Percentiles rank a stretch among this genome's conserved stretches.
Evolutionary conservation across 2,888 invertebrate genomes (phyloP).

Genomic region (Aspidiotus rigidus): DNA sequence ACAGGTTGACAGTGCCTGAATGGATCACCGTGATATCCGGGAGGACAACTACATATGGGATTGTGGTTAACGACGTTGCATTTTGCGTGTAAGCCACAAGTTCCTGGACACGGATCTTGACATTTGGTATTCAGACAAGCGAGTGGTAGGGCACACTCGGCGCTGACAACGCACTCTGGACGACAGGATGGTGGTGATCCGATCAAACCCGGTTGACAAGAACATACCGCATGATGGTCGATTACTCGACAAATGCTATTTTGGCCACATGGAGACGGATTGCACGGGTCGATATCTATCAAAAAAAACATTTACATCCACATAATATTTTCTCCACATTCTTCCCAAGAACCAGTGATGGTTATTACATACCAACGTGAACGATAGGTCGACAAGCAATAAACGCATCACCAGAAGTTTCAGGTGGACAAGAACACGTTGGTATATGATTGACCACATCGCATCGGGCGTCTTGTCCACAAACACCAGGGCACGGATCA

Average conservation of each 20-base stretch:
- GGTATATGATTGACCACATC: slow-evolving; percentile 51
- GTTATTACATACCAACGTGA: slow-evolving; percentile 16
- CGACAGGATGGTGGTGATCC: slow-evolving; percentile 58
- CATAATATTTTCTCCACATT: no score
- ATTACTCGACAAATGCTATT: slow-evolving; percentile 59
- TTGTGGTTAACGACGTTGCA: slow-evolving; percentile 60
- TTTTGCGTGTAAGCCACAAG: slow-evolving; percentile 54
- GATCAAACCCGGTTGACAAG: slow-evolving; percentile 61
- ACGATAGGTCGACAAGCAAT: slow-evolving; percentile 43
- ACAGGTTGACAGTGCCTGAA: slow-evolving; percentile 54
- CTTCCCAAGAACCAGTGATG: no score
- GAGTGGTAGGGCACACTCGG: slow-evolving; percentile 56
- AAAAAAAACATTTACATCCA: neutral
- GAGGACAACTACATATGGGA: slow-evolving; percentile 58
- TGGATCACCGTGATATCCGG: slow-evolving; percentile 55
- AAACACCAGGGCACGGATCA: slow-evolving; percentile 56
- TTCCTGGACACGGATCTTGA: slow-evolving; percentile 55
- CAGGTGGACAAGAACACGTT: slow-evolving; percentile 50
- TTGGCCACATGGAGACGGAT: slow-evolving; percentile 62
- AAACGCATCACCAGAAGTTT: slow-evolving; percentile 53
- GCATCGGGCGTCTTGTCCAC: slow-evolving; percentile 51
- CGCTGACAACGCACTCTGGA: slow-evolving; percentile 56
- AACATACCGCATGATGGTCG: slow-evolving; percentile 54
- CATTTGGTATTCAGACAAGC: slow-evolving; percentile 60
- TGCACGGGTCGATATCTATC: slow-evolving; percentile 41